phyloP scores from a whole-genome alignment of 1,140 invertebrate genomes.

The Drosophila pandora region DNA sequence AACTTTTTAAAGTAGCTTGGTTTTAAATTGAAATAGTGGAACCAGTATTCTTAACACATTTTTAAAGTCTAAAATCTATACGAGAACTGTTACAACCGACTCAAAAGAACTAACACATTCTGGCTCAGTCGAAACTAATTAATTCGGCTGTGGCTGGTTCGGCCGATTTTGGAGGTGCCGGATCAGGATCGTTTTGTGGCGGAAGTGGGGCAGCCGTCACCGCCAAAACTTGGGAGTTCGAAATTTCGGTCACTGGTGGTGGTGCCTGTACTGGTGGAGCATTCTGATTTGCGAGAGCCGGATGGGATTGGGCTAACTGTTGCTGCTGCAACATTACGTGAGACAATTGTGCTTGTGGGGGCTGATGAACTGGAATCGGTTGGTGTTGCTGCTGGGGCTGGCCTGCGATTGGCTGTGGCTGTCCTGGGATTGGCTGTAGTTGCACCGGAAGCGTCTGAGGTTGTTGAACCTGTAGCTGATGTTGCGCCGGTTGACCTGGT shows the following conservation, averaged over 20 bases:
- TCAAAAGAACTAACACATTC: constrained; percentile 16
- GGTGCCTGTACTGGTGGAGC: constrained; percentile 64
- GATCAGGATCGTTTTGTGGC: constrained; percentile 81
- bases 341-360: constrained; percentile 63
- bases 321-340: constrained; percentile 84
- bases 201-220: constrained; percentile 74
- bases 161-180: constrained; percentile 70
- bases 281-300: constrained; percentile 53
- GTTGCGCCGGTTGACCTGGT: constrained; percentile 34
- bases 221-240: constrained; percentile 60
- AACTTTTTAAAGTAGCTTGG: neutral
- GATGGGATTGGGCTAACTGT: constrained; percentile 67
- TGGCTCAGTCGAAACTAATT: constrained; percentile 88
- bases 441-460: constrained; percentile 37
- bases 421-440: constrained; percentile 15
- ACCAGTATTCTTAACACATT: constrained; percentile 6
- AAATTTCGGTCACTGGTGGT: constrained; percentile 62
- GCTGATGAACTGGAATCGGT: constrained; percentile 51
- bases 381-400: constrained; percentile 39
- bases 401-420: constrained; percentile 27
- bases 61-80: constrained; percentile 17
- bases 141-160: constrained; percentile 88
- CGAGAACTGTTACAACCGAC: constrained; percentile 24
- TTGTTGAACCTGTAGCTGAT: constrained; percentile 2
- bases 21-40: neutral